Base-by-base conservation (phyloP, 2,113 vertebrate genomes). In the Platysternon megacephalum region DNA sequence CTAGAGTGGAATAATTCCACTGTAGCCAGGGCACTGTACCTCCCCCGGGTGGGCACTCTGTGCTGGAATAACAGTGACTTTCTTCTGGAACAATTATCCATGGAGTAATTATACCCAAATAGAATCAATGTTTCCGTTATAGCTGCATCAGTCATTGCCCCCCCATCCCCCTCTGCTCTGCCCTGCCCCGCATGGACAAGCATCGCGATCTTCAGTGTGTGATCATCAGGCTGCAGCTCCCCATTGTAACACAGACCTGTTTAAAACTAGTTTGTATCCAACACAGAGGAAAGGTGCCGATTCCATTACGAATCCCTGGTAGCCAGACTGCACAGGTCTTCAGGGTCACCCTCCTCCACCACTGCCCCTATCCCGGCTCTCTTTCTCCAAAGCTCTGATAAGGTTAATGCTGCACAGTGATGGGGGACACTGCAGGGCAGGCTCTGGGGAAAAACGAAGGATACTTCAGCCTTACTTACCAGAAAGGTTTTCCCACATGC, bases 181-280 rank as follows among this genome's bases (percentile, higher is more conserved):
- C 26, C 11, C 11, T 1, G 1, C 56, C 35, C 1, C 55, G 4
- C 16, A 19, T 68, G 35, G 8, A n/a, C 16, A 68, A 21, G 61
- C 29, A 14, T 14, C 32, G 35, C 4, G 35, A n/a, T 39, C 65
- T 68, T 68, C 17, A 16, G 65, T 39, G 17, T n/a, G 35, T 35
- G 35, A 35, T 39, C 17, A 21, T 8, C 35, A 21, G 65, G 35
- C 35, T n/a, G 17, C 65, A 68, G 65, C 35, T 68, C 65, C 65
- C 65, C 35, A 21, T 21, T n/a, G 35, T 65, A 65, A n/a, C 16
- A n/a, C 17, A n/a, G 17, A 9, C 17, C 65, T 68, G 17, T n/a
- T 65, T 35, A 65, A 68, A n/a, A 68, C 65, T n/a, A 21, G 16
- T 7, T 39, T n/a, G 35, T 68, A 68, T 9, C 65, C 65, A 5